Base-by-base conservation (phyloP, 2,888 invertebrate species). In the Dolichomitus sp. region DNA sequence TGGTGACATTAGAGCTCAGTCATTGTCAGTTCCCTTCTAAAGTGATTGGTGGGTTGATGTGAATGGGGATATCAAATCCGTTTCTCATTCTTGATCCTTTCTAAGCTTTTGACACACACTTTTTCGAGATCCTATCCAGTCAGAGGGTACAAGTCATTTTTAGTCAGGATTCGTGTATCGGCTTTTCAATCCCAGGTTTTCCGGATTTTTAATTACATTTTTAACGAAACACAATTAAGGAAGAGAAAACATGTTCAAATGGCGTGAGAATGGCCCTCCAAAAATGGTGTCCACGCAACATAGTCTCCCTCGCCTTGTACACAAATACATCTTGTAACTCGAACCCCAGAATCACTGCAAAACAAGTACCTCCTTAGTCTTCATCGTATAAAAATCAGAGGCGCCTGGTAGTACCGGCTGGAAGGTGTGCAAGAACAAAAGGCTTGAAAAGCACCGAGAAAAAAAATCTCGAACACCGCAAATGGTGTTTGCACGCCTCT, bases 401-500 rank as follows among this genome's bases (percentile, higher is more conserved):
- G 40, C 70, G 42, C 12, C 48, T 30, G 14, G 23, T 42, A 42
- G 19, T 40, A 37, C 54, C 17, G 61, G 40, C 52, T 37, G 0
- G 30, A 57, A 48, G 74, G 63, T 65, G 63, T 65, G 42, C 37
- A 42, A 68, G 48, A 74, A 74, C 48, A 73, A 68, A 73, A 61
- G 37, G 33, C 61, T 61, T 11, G 33, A 59, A 68, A 45, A 50
- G 33, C 33, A 27, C 48, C 7, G 59, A 40, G 5, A 23, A 30
- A 48, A 17, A 59, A 63, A 63, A 40, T 37, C 70, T 61, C 45
- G 72, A 79, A 76, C 42, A 76, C 66, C 61, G 65, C 79, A 61
- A 79, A 79, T 48, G 75, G 66, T 79, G 79, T 79, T 79, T 76
- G 75, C 68, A 79, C 75, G 72, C 59, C 75, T 59, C 72, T 73